A percentile compares a stretch with the other conserved stretches of the same genome.
Conservation (phyloP, 30 jellyfish, hydroid and myxozoan genomes). For the Catostylus mosaicus region DNA sequence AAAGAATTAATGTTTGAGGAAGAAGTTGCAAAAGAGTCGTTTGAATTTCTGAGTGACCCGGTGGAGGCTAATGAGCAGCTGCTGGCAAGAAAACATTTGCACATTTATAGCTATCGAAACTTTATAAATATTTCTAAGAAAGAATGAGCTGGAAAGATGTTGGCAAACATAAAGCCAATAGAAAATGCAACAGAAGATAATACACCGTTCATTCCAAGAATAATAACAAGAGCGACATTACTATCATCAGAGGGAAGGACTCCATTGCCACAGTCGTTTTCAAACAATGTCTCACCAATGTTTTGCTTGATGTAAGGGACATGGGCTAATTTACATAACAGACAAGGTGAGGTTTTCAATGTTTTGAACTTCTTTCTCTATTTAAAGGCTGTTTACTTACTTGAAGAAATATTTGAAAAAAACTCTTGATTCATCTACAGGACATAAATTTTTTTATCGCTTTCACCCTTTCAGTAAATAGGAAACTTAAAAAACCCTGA, state of each 20-base stretch:
- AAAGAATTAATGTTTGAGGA: slow-evolving; percentile 47
- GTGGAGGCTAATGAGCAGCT: slow-evolving; percentile 42
- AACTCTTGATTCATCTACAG: no score
- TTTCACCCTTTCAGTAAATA: no score
- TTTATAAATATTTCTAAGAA: no score
- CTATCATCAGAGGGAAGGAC: slow-evolving; percentile 23
- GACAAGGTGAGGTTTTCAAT: no score
- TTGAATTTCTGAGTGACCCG: slow-evolving; percentile 32
- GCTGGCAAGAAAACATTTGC: slow-evolving; percentile 1
- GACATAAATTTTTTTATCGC: no score
- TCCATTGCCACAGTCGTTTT: slow-evolving; percentile 15
- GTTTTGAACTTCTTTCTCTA: no score
- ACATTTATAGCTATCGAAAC: no score
- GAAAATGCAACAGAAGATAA: slow-evolving; percentile 20
- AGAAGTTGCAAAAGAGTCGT: slow-evolving; percentile 24
- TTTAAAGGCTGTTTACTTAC: no score
- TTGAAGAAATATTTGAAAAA: no score
- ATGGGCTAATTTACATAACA: slow-evolving; percentile 48
- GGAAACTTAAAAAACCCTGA: no score
- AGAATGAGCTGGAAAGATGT: no score
- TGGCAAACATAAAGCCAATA: neutral
- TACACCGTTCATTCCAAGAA: slow-evolving; percentile 19
- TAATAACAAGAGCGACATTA: slow-evolving; percentile 26
- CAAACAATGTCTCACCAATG: slow-evolving; percentile 38
- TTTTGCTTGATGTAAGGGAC: slow-evolving; percentile 55